Base-by-base conservation (phyloP, 2,888 invertebrate species). In the Rhyacophila evoluta region DNA sequence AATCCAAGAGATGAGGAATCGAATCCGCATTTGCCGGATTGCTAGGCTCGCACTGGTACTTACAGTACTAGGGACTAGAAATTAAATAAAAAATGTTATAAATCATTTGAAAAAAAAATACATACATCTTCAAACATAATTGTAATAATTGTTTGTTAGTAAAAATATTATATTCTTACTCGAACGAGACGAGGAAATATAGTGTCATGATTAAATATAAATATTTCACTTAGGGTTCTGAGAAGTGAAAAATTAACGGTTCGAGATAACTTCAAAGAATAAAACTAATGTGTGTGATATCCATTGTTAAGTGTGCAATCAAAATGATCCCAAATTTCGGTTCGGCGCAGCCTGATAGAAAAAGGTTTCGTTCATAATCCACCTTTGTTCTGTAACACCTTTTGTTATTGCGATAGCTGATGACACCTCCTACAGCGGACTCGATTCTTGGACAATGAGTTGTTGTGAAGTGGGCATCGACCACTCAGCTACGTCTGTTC, bases 361-460 rank as follows among this genome's bases (percentile, higher is more conserved):
- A 68, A 55, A 69, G 69, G 69, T 69, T 69, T 69, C 69, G 12
- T 29, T 69, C 69, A 55, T 19, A 55, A 33, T 75, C 38, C 69
- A 41, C 77, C 74, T 76, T 81, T 81, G 81, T 81, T 81, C 79
- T 74, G 79, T 68, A 74, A 36, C 72, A 75, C 37, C 81, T 77
- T 79, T 81, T 81, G 81, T 79, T 72, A 77, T 78, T 72, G 70
- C 79, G 79, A 81, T 77, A 70, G 67, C 67, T 74, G 79, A 79
- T 79, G 81, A 81, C 81, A 81, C 81, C 81, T 81, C 77, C 79
- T 71, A 73, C 70, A 70, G 80, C 55, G 70, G 78, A 77, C 68
- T 80, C 75, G 78, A 72, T 70, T 68, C 75, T 33, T 67, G 81
- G 76, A 81, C 81, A 81, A 81, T 79, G 55, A 69, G 74, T 39